Evolutionary conservation across 1,140 invertebrate genomes (phyloP).

Genomic region (Homarus americanus): DNA sequence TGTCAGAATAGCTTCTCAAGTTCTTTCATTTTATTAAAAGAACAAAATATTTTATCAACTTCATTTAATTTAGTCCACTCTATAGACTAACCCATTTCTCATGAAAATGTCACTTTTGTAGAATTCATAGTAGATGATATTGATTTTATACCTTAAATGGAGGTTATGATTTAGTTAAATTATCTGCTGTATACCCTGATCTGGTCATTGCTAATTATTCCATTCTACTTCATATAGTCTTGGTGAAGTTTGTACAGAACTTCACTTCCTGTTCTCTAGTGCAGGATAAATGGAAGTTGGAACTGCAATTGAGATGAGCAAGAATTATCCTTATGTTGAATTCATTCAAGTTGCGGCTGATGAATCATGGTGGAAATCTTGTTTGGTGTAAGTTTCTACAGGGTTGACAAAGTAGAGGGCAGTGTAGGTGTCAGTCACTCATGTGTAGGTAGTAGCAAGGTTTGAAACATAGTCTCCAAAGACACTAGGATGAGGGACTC

Average conservation of each 20-base stretch:
- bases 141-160: conserved; percentile 15
- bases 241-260: conserved; percentile 3
- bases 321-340: not conserved
- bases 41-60: not conserved
- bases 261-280: conserved; percentile 21
- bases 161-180: conserved; percentile 39
- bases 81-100: conserved; percentile 48
- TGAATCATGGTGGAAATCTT: conserved; percentile 27
- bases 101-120: conserved; percentile 1
- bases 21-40: conserved; percentile 20
- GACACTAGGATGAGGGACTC: conserved; percentile 25
- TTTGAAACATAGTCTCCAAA: conserved; percentile 52
- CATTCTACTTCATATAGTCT: not conserved
- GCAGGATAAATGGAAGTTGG: conserved; percentile 2
- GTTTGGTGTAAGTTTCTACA: conserved; percentile 42
- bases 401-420: conserved; percentile 54
- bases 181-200: conserved; percentile 21
- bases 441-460: conserved; percentile 46
- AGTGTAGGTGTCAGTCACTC: conserved; percentile 55
- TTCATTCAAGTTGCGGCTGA: not conserved
- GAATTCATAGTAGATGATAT: conserved; percentile 1
- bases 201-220: conserved; percentile 15
- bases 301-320: not conserved
- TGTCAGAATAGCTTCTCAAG: conserved; percentile 34
- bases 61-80: conserved; percentile 9